phyloP scores from a whole-genome alignment of 1,140 invertebrate genomes.

The Scaptomyza montana region DNA sequence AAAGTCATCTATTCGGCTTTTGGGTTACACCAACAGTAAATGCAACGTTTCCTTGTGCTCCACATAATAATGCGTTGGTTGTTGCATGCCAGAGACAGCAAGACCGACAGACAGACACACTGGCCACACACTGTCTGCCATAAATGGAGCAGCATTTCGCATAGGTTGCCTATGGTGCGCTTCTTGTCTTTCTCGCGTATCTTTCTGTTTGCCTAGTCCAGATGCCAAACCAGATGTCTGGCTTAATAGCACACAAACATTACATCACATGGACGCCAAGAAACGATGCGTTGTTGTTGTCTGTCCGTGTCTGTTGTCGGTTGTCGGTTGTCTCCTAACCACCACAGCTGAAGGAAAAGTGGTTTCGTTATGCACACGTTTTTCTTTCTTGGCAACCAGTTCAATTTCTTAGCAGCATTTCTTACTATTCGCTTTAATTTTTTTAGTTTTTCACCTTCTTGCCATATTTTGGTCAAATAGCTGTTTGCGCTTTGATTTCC shows the following conservation, averaged over 20 bases:
- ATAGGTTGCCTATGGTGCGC: not conserved
- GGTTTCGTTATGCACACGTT: conserved; percentile 64
- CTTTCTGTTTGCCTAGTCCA: conserved; percentile 13
- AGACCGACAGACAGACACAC: conserved; percentile 7
- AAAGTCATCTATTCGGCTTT: not conserved
- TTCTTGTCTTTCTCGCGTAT: not conserved
- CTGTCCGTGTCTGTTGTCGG: conserved; percentile 7
- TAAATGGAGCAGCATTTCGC: conserved; percentile 61
- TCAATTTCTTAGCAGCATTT: conserved; percentile 39
- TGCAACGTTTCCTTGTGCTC: conserved; percentile 65
- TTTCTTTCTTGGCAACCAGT: conserved; percentile 45
- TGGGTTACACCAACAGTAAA: conserved; percentile 1
- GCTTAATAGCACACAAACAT: conserved; percentile 58
- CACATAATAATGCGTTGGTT: conserved; percentile 64
- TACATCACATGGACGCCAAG: conserved; percentile 61
- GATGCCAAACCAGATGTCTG: conserved; percentile 38
- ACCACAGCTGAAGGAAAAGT: conserved; percentile 55
- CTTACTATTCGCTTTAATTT: conserved; percentile 3
- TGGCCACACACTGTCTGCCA: conserved; percentile 62
- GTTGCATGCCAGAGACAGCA: conserved; percentile 36
- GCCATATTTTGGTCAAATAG: conserved; percentile 33
- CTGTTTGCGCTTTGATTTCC: conserved; percentile 71
- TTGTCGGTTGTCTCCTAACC: conserved; percentile 34
- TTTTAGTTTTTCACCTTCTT: conserved; percentile 13
- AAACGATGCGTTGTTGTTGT: conserved; percentile 64